phyloP scores from a whole-genome alignment of 2,113 vertebrate species.

The Condylura cristata region DNA sequence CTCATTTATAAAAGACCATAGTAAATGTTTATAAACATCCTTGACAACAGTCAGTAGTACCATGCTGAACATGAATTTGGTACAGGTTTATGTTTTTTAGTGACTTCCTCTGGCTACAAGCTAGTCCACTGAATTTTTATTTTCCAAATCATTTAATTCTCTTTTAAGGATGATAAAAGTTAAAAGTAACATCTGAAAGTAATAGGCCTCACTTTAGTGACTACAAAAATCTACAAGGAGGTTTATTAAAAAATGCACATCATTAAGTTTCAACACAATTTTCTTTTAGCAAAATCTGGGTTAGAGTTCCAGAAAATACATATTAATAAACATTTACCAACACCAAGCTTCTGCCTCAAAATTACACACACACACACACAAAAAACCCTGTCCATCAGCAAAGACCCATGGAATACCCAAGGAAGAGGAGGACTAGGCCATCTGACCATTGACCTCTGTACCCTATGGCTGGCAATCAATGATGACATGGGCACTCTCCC shows the following conservation, averaged over 20 bases:
- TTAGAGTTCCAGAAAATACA: not conserved
- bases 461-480: not conserved
- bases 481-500: not conserved
- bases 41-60: not conserved
- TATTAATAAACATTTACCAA: conserved; percentile 4
- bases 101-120: not conserved
- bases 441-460: not conserved
- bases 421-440: not conserved
- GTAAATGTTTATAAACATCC: not conserved
- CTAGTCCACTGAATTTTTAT: not conserved
- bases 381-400: not conserved
- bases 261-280: not conserved
- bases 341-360: conserved; percentile 6
- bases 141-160: conserved; percentile 6
- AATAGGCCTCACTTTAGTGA: conserved; percentile 1
- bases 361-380: no score
- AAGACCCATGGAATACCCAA: not conserved
- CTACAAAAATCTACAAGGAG: not conserved
- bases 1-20: conserved; percentile 49
- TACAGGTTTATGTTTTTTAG: not conserved
- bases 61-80: not conserved
- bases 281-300: not conserved
- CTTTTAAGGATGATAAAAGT: conserved; percentile 13
- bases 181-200: not conserved
- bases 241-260: not conserved